Evolutionary conservation across 2,888 invertebrate genomes (phyloP), one percentile per base, ranked within the genome.

Genomic region (Hyalella azteca): DNA sequence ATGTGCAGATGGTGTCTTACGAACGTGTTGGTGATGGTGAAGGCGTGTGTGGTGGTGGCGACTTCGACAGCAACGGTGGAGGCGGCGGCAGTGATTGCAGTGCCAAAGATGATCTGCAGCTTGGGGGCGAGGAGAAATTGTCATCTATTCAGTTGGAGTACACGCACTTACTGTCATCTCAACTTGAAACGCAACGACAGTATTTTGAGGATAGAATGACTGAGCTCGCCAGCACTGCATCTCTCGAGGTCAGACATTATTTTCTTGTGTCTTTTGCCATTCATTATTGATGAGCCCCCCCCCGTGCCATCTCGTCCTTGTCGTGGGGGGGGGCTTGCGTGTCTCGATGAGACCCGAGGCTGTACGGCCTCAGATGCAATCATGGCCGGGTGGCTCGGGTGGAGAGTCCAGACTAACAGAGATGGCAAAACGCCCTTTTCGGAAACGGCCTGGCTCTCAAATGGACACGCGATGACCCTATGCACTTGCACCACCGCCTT

Each of bases 91-190:
- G 66, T 36, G 66, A 66, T 36, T 32, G 66, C 66, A 66, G 66
- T 36, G 36, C 66, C 49, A 81, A 80, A 29, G 81, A 84, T 41
- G 83, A 84, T 48, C 81, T 84, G 19, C 49, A 80, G 78, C 79
- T 75, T 91, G 89, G 87, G 79, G 88, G 88, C 66, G 91, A 92
- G 85, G 96, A 95, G 86, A 99, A 98, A 89, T 91, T 97, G 79
- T 97, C 98, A 88, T 93, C 96, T 0, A 93, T 98, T 78, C 97
- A 97, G 87, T 90, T 98, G 82, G 98, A 99, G 90, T 98, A 97
- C 88, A 97, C 97, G 0, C 97, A 98, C 89, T 90, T 98, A 81
- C 90, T 99, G 66, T 98, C 98, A 1, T 95, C 95, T 77, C 99
- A 99, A 87, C 90, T 99, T 76, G 98, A 98, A 88, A 93, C 95